Base-by-base conservation (phyloP, 2,797 vertebrate genomes). In the Picus viridis region DNA sequence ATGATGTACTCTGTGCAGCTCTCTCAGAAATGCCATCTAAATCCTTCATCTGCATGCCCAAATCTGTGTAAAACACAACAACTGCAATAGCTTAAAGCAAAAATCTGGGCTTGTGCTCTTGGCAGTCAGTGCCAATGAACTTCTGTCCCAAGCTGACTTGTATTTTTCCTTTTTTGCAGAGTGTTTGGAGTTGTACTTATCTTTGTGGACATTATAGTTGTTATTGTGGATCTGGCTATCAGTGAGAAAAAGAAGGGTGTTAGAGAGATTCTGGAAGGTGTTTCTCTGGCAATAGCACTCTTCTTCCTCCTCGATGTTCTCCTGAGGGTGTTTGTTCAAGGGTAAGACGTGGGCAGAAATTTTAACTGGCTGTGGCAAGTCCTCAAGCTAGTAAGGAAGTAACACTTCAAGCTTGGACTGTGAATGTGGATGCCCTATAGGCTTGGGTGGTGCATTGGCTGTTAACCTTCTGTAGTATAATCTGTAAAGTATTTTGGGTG, bases 291-390 rank as follows among this genome's bases (percentile, higher is more conserved):
- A 88, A 99, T 99, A 96, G 98, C 98, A 6, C 92, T 99, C 85
- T 99, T 99, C 96, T 99, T 99, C 80, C 97, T 99, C 4, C 2
- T 97, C 0, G 99, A 99, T 84, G 98, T 99, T 72, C 97, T 99
- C 73, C 97, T 99, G 82, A 98, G 98, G 30, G 94, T 99, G 58
- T 99, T 98, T 79, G 97, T 99, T 90, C 98, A 99, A 96, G 98
- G 99, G 99, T 99, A 97, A 98, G 99, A 72, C 26, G 2, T 27
- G 30, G 10, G 9, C 7, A 41, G 74, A 89, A 10, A 5, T 15
- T 29, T 39, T 12, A 81, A 54, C 43, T 74, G 11, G 7, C 4
- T 30, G 12, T 43, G 65, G 30, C 26, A 87, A 83, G 17, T 27
- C 19, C 18, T 90, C 26, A 47, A 4, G 62, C 34, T 75, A 17